Conservation (phyloP, 2,888 invertebrate genomes). For the Venusia cambrica region DNA sequence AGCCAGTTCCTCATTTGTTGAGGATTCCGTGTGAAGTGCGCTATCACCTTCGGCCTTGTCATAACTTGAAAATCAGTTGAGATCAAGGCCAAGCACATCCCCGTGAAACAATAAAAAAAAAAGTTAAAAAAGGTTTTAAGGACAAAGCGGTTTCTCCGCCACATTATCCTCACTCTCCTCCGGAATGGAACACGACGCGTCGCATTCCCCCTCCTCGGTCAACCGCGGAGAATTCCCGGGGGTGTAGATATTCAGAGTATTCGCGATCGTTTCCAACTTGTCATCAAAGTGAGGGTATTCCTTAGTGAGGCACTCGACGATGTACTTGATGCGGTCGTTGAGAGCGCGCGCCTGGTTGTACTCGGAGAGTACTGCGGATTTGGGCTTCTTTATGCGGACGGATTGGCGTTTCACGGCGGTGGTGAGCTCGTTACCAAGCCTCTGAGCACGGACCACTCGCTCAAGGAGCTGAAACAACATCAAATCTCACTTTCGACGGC, state of each 20-base stretch:
- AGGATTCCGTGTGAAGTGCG: too few species aligned
- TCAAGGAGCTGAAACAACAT: conserved; percentile 70
- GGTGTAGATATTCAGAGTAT: conserved; percentile 70
- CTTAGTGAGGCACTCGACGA: conserved; percentile 78
- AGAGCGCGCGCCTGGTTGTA: conserved; percentile 79
- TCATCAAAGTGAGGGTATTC: conserved; percentile 83
- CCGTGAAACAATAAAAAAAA: too few species aligned
- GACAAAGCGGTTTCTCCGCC: conserved; percentile 49
- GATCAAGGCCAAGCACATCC: too few species aligned
- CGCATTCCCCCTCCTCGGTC: conserved; percentile 35
- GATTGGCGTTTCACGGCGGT: conserved; percentile 70
- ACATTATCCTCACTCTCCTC: conserved; percentile 37
- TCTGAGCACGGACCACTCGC: conserved; percentile 85
- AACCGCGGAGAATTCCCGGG: conserved; percentile 51
- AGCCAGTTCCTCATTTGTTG: too few species aligned
- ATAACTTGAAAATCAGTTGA: too few species aligned
- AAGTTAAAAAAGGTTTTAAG: conserved; percentile 20
- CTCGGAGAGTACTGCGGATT: conserved; percentile 75
- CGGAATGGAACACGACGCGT: conserved; percentile 25
- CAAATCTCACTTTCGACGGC: too few species aligned
- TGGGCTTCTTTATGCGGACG: conserved; percentile 59
- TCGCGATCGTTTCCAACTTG: conserved; percentile 56
- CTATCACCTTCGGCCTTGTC: too few species aligned
- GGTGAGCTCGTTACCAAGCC: conserved; percentile 82
- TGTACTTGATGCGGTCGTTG: conserved; percentile 79